These are phyloP conservation scores for Ectemnius continuus DNA, from an alignment of 2,888 invertebrate species.

Conservation along the genomic window DNA sequence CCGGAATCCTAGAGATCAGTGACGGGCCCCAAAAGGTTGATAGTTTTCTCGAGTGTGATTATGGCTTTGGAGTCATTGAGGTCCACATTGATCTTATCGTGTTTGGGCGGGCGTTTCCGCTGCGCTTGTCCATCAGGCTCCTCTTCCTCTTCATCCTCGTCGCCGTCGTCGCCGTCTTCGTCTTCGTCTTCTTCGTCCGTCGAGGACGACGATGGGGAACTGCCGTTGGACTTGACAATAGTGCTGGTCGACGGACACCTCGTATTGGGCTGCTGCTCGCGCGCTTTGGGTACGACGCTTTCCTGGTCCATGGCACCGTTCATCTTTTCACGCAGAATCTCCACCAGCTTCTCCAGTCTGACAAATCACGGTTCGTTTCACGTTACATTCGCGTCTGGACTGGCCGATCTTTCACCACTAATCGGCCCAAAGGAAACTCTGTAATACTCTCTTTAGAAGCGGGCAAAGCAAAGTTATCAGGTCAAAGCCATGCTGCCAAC, in stretches of 20 bases:
- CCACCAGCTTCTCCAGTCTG: slow-evolving; percentile 76
- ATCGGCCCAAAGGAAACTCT: slow-evolving; percentile 64
- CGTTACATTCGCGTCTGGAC: slow-evolving; percentile 47
- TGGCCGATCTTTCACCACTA: slow-evolving; percentile 52
- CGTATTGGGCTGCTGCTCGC: slow-evolving; percentile 45
- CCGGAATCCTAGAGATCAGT: slow-evolving; percentile 66
- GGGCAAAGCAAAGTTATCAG: slow-evolving; percentile 69
- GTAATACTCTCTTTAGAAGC: slow-evolving; percentile 69
- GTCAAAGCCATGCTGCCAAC: slow-evolving; percentile 72
- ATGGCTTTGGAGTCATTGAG: slow-evolving; percentile 37
- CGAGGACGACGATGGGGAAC: slow-evolving; percentile 22
- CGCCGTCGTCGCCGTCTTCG: slow-evolving; percentile 25
- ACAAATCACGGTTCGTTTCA: slow-evolving; percentile 72
- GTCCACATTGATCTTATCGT: slow-evolving; percentile 23
- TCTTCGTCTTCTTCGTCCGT: slow-evolving; percentile 28
- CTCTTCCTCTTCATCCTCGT: slow-evolving; percentile 42
- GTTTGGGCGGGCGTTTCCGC: slow-evolving; percentile 28
- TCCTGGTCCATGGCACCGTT: slow-evolving; percentile 54
- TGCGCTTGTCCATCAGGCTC: slow-evolving; percentile 27
- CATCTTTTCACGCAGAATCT: slow-evolving; percentile 70
- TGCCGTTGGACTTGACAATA: slow-evolving; percentile 12
- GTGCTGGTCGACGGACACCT: slow-evolving; percentile 12
- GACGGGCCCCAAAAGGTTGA: slow-evolving; percentile 68
- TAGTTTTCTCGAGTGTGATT: slow-evolving; percentile 44
- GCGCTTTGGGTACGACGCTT: slow-evolving; percentile 46